Base-by-base conservation (phyloP, 2,888 invertebrate genomes). In the Marronus borbonicus region DNA sequence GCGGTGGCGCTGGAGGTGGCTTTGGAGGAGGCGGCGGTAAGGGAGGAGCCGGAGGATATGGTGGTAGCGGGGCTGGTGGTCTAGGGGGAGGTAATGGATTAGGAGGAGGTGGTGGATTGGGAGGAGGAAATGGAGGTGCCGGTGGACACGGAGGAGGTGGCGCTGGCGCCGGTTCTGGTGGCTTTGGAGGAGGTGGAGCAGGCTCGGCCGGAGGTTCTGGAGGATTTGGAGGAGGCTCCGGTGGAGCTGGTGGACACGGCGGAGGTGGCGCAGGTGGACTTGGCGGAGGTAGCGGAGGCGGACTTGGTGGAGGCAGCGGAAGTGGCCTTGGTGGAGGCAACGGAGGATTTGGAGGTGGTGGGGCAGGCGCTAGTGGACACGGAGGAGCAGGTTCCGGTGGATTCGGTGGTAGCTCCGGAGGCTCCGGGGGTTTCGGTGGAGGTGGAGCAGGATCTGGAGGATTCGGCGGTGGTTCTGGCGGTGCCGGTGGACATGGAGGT, bases 401-500 rank as follows among this genome's bases (percentile, higher is more conserved):
- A 50, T 65, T 64, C 39, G 75, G 79, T 89, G 87, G 89, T 87
- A 89, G 89, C 89, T 89, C 90, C 89, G 90, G 89, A 89, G 89
- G 88, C 87, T 85, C 86, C 86, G 88, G 77, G 70, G 79, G 79
- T 86, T 88, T 88, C 87, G 87, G 86, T 87, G 78, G 76, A 24
- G 74, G 76, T 14, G 70, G 64, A 31, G 78, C 77, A 50, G 79
- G 77, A 7, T 72, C 70, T n/a, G 79, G 79, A 31, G 76, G 76
- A 52, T 60, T 49, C 28, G 77, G 70, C 4, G 70, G 70, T 10
- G 58, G 70, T 10, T 36, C 72, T 12, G 58, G 39, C 50, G 79
- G 69, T 66, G 81, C 78, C 1, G 78, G 81, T n/a, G 81, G 82
- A 10, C 58, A 55, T 44, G 66, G 55, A 60, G 75, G 50, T 17